These are phyloP conservation scores for Glaucopsyche alexis DNA, from an alignment of 2,888 invertebrate species.

Conservation along the genomic window DNA sequence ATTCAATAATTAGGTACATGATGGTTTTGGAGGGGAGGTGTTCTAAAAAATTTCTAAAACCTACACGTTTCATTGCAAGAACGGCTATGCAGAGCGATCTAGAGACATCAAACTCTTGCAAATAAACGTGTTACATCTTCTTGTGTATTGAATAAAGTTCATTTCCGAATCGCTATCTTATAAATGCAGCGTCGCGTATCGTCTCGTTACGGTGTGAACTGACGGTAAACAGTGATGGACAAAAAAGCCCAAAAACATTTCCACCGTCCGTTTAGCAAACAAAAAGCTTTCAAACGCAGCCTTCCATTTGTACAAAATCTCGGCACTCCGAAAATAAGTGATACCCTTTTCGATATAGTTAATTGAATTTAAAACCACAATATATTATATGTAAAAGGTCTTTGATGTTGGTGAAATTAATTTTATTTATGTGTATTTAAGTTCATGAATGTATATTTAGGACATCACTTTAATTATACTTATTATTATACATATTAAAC, in stretches of 20 bases:
- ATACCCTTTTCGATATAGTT: constrained; percentile 29
- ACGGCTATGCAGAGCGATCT: no score
- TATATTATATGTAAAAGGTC: constrained; percentile 25
- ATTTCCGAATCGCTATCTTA: no score
- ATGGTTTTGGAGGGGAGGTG: no score
- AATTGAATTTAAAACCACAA: constrained; percentile 31
- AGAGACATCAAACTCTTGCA: no score
- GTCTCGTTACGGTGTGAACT: no score
- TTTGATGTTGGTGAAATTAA: constrained; percentile 22
- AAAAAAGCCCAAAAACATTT: constrained; percentile 24
- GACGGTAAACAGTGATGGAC: not conserved
- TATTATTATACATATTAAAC: no score
- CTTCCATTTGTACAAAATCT: constrained; percentile 54
- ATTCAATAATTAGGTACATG: no score
- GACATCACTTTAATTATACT: not conserved
- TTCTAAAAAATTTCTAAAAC: no score
- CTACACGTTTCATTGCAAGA: no score
- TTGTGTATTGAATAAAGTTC: no score
- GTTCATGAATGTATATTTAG: not conserved
- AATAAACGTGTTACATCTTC: no score
- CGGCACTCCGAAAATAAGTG: constrained; percentile 32
- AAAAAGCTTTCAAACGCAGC: constrained; percentile 51
- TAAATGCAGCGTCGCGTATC: no score
- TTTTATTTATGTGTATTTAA: constrained; percentile 3
- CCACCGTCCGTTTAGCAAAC: constrained; percentile 44